phyloP scores from a whole-genome alignment of 1,140 invertebrate genomes.

The Drosophila azteca region DNA sequence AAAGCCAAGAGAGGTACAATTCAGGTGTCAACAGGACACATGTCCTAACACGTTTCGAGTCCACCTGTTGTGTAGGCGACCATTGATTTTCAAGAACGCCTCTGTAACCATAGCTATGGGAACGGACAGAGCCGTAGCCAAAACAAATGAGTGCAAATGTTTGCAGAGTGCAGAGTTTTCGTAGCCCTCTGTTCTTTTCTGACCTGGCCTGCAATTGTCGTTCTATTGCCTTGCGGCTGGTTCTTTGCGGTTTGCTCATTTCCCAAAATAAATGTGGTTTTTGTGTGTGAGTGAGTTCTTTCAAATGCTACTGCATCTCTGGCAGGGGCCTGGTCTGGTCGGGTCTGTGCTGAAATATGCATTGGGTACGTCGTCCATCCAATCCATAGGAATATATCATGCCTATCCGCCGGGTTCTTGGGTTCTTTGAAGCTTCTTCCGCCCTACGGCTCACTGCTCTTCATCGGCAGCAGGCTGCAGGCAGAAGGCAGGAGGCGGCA shows the following conservation, averaged over 20 bases:
- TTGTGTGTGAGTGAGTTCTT: background rate
- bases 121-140: slow-evolving; percentile 20
- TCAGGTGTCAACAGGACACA: slow-evolving; percentile 14
- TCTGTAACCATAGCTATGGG: slow-evolving; percentile 45
- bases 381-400: slow-evolving; percentile 16
- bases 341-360: slow-evolving; percentile 27
- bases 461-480: slow-evolving; percentile 24
- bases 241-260: slow-evolving; percentile 64
- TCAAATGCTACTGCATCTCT: background rate
- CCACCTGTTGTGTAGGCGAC: slow-evolving; percentile 45
- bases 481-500: background rate
- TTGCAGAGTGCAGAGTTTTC: slow-evolving; percentile 26
- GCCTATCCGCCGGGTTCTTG: background rate
- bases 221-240: slow-evolving; percentile 33
- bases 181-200: slow-evolving; percentile 13
- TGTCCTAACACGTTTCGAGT: slow-evolving; percentile 3
- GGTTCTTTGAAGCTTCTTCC: slow-evolving; percentile 52
- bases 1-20: slow-evolving; percentile 12
- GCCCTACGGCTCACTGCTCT: slow-evolving; percentile 39
- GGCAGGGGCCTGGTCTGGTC: background rate
- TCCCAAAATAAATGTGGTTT: slow-evolving; percentile 69
- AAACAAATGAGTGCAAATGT: slow-evolving; percentile 41
- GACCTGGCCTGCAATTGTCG: slow-evolving; percentile 9
- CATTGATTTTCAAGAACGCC: slow-evolving; percentile 54
- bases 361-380: slow-evolving; percentile 12